Conservation (phyloP, 2,888 invertebrate species). For the Caenorhabditis becei region DNA sequence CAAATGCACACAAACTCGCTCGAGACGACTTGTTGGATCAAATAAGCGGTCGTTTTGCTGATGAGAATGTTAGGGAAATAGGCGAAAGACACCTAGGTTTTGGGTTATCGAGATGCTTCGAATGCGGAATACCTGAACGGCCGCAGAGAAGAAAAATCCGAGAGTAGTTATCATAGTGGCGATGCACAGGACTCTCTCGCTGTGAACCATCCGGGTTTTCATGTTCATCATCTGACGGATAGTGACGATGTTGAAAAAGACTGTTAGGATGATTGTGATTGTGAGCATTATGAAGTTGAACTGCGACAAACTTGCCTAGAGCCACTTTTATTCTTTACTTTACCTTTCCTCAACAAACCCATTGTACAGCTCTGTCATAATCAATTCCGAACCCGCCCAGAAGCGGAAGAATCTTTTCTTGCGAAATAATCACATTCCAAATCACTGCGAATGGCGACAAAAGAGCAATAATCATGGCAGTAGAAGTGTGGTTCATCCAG, state of each 20-base stretch:
- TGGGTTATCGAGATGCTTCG: no score
- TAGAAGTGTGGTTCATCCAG: not conserved
- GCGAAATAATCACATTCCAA: not conserved
- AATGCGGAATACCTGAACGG: not conserved
- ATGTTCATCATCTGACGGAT: not conserved
- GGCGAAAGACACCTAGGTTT: not conserved
- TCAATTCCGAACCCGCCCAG: not conserved
- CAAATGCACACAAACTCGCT: not conserved
- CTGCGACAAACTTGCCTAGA: not conserved
- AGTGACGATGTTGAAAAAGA: not conserved
- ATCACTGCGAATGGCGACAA: not conserved
- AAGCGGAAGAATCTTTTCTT: not conserved
- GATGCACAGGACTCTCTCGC: not conserved
- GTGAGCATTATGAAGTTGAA: not conserved
- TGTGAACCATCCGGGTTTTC: not conserved
- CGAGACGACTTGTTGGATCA: not conserved
- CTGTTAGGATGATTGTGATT: not conserved
- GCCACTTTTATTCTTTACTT: not conserved
- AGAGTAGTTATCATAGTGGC: not conserved
- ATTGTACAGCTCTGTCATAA: not conserved
- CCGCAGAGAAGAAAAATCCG: not conserved
- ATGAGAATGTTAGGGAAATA: not conserved
- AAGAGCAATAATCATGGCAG: not conserved
- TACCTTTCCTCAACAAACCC: not conserved
- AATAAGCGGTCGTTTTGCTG: not conserved